Conservation (phyloP, 2,113 vertebrate genomes). For the Papio anubis region DNA sequence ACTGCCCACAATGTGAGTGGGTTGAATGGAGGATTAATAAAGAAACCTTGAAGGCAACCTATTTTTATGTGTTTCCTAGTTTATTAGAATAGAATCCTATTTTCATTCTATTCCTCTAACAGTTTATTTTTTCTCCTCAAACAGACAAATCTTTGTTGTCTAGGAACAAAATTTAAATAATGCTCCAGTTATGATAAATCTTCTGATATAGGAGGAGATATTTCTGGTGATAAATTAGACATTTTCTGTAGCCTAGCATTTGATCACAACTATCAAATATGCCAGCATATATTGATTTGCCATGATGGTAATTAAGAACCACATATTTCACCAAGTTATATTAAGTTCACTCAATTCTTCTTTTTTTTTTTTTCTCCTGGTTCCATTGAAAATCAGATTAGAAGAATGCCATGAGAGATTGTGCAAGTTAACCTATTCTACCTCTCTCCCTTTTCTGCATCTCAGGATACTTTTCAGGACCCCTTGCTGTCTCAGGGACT, state of each 20-base stretch:
- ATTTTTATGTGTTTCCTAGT: conserved; percentile 43
- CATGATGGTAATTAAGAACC: not conserved
- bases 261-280: conserved; percentile 10
- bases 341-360: not conserved
- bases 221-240: not conserved
- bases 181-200: not conserved
- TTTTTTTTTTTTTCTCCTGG: not conserved
- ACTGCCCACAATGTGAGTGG: not conserved
- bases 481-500: not conserved
- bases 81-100: conserved; percentile 30
- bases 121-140: conserved; percentile 24
- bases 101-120: conserved; percentile 42
- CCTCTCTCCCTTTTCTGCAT: not conserved
- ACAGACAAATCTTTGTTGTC: conserved; percentile 5
- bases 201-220: not conserved
- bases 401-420: not conserved
- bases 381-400: not conserved
- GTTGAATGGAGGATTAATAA: not conserved
- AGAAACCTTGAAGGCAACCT: conserved; percentile 23
- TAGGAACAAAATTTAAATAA: conserved; percentile 41
- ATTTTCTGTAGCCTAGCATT: conserved; percentile 22
- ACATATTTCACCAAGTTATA: conserved; percentile 5
- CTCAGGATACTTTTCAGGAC: not conserved
- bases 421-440: not conserved
- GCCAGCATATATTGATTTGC: not conserved